phyloP scores from a whole-genome alignment of 2,113 vertebrate genomes.

The Herpetotheres cachinnans region DNA sequence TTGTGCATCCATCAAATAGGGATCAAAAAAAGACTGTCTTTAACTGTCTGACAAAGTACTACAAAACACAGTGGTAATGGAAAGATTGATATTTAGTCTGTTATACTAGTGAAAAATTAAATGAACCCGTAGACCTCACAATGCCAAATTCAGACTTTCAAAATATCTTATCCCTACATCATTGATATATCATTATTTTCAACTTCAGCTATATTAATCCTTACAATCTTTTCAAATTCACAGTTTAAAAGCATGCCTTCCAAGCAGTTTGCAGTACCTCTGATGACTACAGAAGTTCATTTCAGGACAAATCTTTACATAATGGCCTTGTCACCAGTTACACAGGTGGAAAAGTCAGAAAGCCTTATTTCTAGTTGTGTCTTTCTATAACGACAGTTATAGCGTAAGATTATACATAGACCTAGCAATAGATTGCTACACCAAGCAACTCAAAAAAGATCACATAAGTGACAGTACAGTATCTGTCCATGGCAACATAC shows the following conservation, averaged over 20 bases:
- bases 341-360: background rate
- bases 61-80: background rate
- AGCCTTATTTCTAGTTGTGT: background rate
- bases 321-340: background rate
- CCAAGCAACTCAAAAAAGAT: background rate
- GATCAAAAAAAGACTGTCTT: background rate
- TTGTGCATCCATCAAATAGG: background rate
- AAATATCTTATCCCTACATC: background rate
- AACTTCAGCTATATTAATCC: conserved; percentile 11
- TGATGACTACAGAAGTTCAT: background rate
- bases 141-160: background rate
- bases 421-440: background rate
- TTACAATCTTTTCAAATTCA: background rate
- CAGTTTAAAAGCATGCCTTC: background rate
- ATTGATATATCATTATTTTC: background rate
- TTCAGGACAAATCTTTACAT: conserved; percentile 16
- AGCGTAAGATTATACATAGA: background rate
- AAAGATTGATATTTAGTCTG: background rate
- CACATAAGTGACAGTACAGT: background rate
- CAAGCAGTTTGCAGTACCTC: background rate
- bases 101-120: background rate
- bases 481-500: background rate
- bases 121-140: background rate
- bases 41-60: background rate
- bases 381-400: background rate